Evolutionary conservation across 2,113 vertebrate genomes (phyloP).

Genomic region (Trachemys scripta): DNA sequence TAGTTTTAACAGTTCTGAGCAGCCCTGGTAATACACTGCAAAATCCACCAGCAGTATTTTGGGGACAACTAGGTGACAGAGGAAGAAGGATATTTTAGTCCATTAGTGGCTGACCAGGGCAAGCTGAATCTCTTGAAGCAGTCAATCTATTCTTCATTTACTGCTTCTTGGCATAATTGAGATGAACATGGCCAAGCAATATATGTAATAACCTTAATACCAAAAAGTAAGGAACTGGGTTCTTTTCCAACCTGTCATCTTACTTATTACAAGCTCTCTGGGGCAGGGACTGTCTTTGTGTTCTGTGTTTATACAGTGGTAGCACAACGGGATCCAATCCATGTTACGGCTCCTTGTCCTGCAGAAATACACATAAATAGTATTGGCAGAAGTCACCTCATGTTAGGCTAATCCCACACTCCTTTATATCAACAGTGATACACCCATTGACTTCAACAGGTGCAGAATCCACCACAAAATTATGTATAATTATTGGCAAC

Average conservation of each 20-base stretch:
- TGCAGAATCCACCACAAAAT: neutral
- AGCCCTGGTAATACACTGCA: neutral
- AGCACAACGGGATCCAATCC: constrained; percentile 10
- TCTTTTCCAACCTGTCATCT: neutral
- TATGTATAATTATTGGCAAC: neutral
- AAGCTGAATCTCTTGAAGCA: constrained; percentile 4
- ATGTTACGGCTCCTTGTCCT: neutral
- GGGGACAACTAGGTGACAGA: accelerated
- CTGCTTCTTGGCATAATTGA: neutral
- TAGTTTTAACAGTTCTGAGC: accelerated
- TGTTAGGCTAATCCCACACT: constrained; percentile 11
- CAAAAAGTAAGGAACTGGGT: neutral
- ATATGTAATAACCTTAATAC: neutral
- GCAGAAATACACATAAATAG: neutral
- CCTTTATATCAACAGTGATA: neutral
- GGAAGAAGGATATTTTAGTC: neutral
- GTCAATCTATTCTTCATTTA: neutral
- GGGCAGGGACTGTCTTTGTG: neutral
- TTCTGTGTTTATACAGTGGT: neutral
- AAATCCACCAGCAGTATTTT: neutral
- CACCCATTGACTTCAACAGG: neutral
- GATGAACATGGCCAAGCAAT: neutral
- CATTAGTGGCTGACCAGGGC: neutral
- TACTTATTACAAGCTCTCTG: neutral
- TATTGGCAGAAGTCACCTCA: neutral